A percentile compares a stretch with the other conserved stretches of the same genome.
Conservation (phyloP, 2,888 invertebrate species). For the Nomada ruficornis region DNA sequence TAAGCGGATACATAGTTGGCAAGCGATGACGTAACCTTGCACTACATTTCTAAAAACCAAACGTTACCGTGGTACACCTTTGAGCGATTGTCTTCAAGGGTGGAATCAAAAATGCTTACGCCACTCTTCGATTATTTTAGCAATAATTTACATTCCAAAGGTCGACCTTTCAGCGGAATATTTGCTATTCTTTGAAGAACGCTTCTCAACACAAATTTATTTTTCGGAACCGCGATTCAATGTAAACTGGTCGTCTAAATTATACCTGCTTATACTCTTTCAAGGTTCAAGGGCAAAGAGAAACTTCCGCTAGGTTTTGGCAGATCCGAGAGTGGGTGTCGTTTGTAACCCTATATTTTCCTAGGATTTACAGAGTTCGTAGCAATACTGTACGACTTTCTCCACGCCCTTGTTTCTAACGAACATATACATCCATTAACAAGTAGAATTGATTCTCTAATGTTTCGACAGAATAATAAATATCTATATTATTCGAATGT, state of each 20-base stretch:
- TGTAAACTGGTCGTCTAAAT: neutral
- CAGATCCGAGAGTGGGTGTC: slow-evolving; percentile 1
- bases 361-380: slow-evolving; percentile 27
- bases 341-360: slow-evolving; percentile 42
- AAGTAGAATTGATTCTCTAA: neutral
- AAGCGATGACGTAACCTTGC: slow-evolving; percentile 42
- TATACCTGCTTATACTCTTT: slow-evolving; percentile 1
- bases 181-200: too few relatives aligned
- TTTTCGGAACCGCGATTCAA: neutral
- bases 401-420: neutral
- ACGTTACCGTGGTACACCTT: slow-evolving; percentile 7
- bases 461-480: neutral
- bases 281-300: slow-evolving; percentile 16
- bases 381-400: slow-evolving; percentile 17
- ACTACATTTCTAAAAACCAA: slow-evolving; percentile 31
- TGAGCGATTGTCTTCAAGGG: neutral
- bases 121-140: neutral
- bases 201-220: neutral
- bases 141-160: neutral
- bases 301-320: neutral
- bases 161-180: too few relatives aligned
- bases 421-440: neutral
- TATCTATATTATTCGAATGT: neutral
- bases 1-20: slow-evolving; percentile 36
- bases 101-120: too few relatives aligned